These are phyloP conservation scores for Eueremaeus valkanovi DNA, from an alignment of 2,888 invertebrate genomes.

Conservation along the genomic window DNA sequence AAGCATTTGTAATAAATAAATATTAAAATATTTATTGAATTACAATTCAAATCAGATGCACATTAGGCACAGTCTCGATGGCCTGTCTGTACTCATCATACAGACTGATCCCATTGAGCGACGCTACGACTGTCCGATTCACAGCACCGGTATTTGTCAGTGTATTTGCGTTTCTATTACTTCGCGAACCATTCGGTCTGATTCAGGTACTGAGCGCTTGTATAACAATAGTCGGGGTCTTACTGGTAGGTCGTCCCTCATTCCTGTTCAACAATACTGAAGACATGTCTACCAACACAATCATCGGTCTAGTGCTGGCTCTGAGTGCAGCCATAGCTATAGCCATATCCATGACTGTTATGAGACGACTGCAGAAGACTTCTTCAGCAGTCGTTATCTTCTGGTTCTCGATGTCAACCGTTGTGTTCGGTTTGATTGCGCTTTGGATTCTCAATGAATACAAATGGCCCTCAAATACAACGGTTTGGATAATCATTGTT, in stretches of 20 bases:
- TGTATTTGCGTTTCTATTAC: slow-evolving; percentile 40
- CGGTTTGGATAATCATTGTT: slow-evolving; percentile 31
- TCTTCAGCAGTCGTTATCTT: slow-evolving; percentile 36
- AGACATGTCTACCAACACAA: not conserved
- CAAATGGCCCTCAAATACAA: slow-evolving; percentile 18
- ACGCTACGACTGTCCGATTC: slow-evolving; percentile 41
- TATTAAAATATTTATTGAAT: too few relatives aligned
- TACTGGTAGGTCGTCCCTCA: slow-evolving; percentile 40
- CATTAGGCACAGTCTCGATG: slow-evolving; percentile 39
- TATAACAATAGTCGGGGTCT: slow-evolving; percentile 39
- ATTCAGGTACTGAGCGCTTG: slow-evolving; percentile 30
- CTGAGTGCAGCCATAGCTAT: slow-evolving; percentile 30
- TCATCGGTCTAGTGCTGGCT: slow-evolving; percentile 33
- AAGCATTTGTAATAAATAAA: too few relatives aligned
- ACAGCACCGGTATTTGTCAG: slow-evolving; percentile 43
- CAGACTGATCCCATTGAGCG: slow-evolving; percentile 39
- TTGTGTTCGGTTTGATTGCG: slow-evolving; percentile 15
- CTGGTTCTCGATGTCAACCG: slow-evolving; percentile 33
- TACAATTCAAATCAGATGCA: too few relatives aligned
- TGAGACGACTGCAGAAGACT: slow-evolving; percentile 36
- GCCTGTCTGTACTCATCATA: slow-evolving; percentile 39
- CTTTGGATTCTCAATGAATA: slow-evolving; percentile 24
- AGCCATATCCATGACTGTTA: slow-evolving; percentile 38
- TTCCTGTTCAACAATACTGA: slow-evolving; percentile 38
- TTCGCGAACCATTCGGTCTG: slow-evolving; percentile 41